Percentiles rank a stretch among this genome's conserved stretches.
These are phyloP conservation scores for Acanthosoma haemorrhoidale DNA, from an alignment of 2,888 invertebrate genomes.

Conservation along the genomic window DNA sequence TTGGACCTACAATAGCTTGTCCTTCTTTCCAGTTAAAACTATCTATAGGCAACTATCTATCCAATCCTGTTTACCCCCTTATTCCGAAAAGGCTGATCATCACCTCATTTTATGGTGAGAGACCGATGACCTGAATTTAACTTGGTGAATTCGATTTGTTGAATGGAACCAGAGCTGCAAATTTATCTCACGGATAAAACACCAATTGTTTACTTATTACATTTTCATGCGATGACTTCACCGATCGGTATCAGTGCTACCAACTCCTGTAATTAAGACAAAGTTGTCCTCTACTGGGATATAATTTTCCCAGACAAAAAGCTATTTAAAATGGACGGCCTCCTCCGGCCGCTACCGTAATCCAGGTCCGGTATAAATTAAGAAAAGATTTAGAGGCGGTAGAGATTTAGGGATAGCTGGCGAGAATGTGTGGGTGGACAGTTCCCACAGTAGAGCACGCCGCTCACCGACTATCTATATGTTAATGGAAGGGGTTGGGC, in stretches of 20 bases:
- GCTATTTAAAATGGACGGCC: constrained; percentile 4
- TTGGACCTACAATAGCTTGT: no score
- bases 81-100: no score
- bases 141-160: no score
- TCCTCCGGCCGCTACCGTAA: background rate
- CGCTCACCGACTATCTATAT: constrained; percentile 8
- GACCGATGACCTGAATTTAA: no score
- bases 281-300: background rate
- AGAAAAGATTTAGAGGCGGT: constrained; percentile 17
- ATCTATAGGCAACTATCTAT: no score
- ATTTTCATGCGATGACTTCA: background rate
- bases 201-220: no score
- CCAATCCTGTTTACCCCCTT: no score
- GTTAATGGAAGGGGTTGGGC: background rate
- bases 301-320: background rate
- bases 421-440: background rate
- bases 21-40: no score
- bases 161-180: no score
- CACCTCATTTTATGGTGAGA: no score
- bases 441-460: constrained; percentile 22
- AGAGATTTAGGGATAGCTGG: background rate
- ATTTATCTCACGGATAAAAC: no score
- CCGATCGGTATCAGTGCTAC: background rate
- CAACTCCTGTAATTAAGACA: background rate
- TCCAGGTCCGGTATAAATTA: constrained; percentile 3